phyloP scores from a whole-genome alignment of 2,888 invertebrate genomes.

The Folsomia manolachei region DNA sequence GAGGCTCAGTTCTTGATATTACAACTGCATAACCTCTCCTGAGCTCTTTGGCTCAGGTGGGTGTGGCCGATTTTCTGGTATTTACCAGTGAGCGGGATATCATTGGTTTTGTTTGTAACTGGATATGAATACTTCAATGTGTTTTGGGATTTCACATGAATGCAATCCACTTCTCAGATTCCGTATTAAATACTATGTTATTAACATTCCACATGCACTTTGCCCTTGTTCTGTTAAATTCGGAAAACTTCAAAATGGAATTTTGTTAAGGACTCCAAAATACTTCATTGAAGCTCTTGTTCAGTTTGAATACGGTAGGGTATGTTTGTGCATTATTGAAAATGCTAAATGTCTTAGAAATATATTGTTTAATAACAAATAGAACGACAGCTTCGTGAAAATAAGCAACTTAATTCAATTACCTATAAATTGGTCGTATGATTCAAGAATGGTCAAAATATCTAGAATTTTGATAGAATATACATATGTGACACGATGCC shows the following conservation, averaged over 20 bases:
- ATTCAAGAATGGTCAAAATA: too few species aligned
- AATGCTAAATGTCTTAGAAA: neutral
- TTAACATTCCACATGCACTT: neutral
- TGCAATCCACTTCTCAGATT: neutral
- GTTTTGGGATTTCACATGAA: neutral
- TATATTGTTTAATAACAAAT: neutral
- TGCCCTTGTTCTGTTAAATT: neutral
- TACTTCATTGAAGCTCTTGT: slow-evolving; percentile 6
- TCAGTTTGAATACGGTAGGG: neutral
- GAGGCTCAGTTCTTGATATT: neutral
- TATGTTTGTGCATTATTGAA: neutral
- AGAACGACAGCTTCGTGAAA: too few species aligned
- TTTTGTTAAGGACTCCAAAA: neutral
- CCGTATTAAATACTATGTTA: neutral
- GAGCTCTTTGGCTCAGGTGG: neutral
- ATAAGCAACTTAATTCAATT: too few species aligned
- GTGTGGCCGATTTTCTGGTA: neutral
- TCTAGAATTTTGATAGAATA: too few species aligned
- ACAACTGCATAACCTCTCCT: neutral
- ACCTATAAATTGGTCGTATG: too few species aligned
- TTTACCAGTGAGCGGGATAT: neutral
- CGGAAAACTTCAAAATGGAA: neutral
- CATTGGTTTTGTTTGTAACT: neutral
- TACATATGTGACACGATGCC: too few species aligned
- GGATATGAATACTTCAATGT: neutral